phyloP scores from a whole-genome alignment of 2,888 invertebrate species.

The Leucozona laternaria region DNA sequence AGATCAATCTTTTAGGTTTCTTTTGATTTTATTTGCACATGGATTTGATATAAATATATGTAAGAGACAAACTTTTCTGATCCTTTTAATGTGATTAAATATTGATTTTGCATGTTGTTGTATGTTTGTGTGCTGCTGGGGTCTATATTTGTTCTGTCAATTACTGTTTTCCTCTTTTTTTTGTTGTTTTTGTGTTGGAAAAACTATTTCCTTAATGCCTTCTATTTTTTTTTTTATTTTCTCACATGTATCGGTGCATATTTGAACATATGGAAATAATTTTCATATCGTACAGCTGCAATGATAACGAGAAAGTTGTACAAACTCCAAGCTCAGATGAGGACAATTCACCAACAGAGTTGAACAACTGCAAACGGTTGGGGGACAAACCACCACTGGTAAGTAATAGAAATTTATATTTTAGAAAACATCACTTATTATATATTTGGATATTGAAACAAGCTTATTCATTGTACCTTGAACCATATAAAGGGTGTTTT shows the following conservation, averaged over 20 bases:
- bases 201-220: conserved; percentile 56
- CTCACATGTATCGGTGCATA: conserved; percentile 17
- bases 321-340: conserved; percentile 89
- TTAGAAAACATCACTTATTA: background rate
- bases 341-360: conserved; percentile 93
- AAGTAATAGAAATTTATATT: conserved; percentile 72
- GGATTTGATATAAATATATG: conserved; percentile 43
- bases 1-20: conserved; percentile 56
- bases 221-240: conserved; percentile 27
- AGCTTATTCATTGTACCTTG: too few relatives aligned
- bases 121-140: conserved; percentile 4
- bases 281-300: conserved; percentile 79
- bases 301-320: conserved; percentile 82
- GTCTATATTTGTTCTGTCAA: conserved; percentile 47
- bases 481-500: too few relatives aligned
- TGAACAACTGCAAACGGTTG: conserved; percentile 92
- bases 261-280: conserved; percentile 16
- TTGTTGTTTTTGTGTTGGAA: background rate
- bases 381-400: conserved; percentile 90
- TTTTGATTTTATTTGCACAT: conserved; percentile 72
- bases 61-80: conserved; percentile 48
- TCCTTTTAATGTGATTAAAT: conserved; percentile 74
- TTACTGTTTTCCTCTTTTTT: conserved; percentile 37
- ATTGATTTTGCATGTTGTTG: conserved; percentile 71
- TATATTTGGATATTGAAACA: background rate